Conservation (phyloP, 2,797 vertebrate genomes). For the Argya squamiceps region DNA sequence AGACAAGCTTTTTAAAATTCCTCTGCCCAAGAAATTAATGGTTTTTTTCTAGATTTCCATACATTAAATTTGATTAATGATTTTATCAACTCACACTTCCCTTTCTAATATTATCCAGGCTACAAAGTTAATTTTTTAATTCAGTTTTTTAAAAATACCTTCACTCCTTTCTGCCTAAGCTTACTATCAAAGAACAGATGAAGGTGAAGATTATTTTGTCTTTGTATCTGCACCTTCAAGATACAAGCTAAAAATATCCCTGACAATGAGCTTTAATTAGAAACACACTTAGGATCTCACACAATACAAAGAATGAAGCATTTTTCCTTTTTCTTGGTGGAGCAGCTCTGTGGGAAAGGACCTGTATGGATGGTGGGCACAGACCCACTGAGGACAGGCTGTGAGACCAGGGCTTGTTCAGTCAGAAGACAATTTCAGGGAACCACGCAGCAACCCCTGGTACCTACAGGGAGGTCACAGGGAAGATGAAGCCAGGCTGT, state of each 20-base stretch:
- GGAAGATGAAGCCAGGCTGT: background rate
- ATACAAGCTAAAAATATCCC: background rate
- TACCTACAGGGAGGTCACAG: background rate
- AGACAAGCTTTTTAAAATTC: background rate
- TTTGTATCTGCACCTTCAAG: background rate
- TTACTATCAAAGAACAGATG: background rate
- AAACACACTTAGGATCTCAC: background rate
- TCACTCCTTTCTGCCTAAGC: background rate
- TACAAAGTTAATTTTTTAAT: background rate
- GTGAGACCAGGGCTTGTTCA: background rate
- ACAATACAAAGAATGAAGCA: background rate
- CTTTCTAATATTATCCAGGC: background rate
- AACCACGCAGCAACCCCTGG: background rate
- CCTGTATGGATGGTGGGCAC: background rate
- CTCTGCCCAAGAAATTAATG: background rate
- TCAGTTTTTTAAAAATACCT: background rate
- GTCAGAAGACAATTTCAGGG: background rate
- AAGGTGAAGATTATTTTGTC: background rate
- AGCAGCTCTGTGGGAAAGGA: background rate
- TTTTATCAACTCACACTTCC: background rate
- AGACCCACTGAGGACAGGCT: background rate
- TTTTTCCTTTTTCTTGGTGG: background rate
- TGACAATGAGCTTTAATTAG: conserved; percentile 11
- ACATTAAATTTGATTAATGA: background rate
- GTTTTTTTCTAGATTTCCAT: background rate